Conservation (phyloP, 2,113 vertebrate genomes). For the Neoarius graeffei region DNA sequence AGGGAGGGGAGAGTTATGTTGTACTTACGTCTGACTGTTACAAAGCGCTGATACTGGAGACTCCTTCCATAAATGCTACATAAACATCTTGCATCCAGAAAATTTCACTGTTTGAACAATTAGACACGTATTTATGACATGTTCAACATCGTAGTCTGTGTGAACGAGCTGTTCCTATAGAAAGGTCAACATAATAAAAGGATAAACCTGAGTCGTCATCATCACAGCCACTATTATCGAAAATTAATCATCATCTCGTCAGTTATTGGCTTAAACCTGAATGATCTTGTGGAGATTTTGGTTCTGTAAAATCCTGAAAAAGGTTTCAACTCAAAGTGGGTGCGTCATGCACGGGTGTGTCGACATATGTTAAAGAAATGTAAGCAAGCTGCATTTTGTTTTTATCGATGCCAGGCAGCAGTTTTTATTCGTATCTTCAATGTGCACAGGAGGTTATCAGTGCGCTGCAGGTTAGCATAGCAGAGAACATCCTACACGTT, state of each 20-base stretch:
- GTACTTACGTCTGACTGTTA: neutral
- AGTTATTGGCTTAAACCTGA: neutral
- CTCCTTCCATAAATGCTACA: neutral
- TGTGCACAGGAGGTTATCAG: neutral
- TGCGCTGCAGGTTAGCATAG: neutral
- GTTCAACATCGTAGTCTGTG: neutral
- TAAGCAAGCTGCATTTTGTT: neutral
- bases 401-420: neutral
- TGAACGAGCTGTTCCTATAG: neutral
- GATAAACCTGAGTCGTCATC: neutral
- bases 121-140: too few relatives aligned
- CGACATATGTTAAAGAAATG: neutral
- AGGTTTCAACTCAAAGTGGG: neutral
- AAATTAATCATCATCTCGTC: neutral
- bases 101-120: too few relatives aligned
- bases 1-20: neutral
- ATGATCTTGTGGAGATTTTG: neutral
- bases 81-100: too few relatives aligned
- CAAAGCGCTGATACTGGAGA: neutral
- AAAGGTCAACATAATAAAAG: neutral
- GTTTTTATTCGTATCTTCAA: neutral
- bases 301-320: neutral
- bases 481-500: neutral
- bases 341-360: neutral
- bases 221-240: neutral